Evolutionary conservation across 2,797 vertebrate species (phyloP), one percentile per base, ranked within the genome.

Genomic region (Pangasius sanitwongsei): DNA sequence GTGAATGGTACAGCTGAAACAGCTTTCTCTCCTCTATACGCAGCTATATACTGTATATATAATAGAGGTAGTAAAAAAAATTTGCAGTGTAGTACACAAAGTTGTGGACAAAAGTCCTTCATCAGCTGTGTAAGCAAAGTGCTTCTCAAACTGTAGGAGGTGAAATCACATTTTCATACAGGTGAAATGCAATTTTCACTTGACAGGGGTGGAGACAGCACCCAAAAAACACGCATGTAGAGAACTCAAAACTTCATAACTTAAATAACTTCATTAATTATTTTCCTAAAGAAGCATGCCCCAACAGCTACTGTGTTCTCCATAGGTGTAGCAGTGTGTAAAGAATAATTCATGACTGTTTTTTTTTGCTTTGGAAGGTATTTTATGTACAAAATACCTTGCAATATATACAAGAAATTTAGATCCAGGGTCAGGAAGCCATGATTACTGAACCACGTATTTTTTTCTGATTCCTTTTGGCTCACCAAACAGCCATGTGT

Each of bases 1-100:
- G 96, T 98, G 0, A 98, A 99, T 94, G 98, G 98, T 99, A 95
- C 86, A 81, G 13, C 7, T 20, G 1, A 18, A 28, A 77, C 13
- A 11, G 11, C 31, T 48, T 25, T 72, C 81, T 70, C 37, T 55
- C 57, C 44, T 34, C 41, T 59, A 25, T 13, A 9, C 53, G 23
- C 34, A 69, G 34, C 34, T 9, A 13, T 83, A 25, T n/a, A 63
- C 55, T 15, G 34, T 8, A 25, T n/a, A 44, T 48, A 37, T 83
- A 61, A 41, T 82, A 37, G 55, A 37, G 18, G 8, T 82, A 37
- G 31, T 61, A 59, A 28, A 44, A 16, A 44, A 44, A 83, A 37
- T 25, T 23, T 59, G 57, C 57, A 83, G 5, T 67, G 61, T 18
- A 5, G 41, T 48, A n/a, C 28, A 65, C 28, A 67, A 44, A 31